Evolutionary conservation across 2,797 vertebrate species (phyloP).

Genomic region (Rousettus madagascariensis): DNA sequence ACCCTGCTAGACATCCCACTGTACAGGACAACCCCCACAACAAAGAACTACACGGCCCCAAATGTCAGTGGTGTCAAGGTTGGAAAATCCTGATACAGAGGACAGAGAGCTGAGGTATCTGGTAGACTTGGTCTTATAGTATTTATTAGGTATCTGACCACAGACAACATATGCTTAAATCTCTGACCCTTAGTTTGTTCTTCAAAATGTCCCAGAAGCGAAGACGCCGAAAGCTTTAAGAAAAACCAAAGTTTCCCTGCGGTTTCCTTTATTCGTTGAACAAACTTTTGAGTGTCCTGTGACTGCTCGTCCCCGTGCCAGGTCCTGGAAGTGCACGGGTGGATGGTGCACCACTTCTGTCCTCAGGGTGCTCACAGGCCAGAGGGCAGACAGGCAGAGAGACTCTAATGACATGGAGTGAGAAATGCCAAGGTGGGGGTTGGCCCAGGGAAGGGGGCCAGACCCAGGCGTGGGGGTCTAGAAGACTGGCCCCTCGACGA

Average conservation of each 20-base stretch:
- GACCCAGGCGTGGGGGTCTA: not conserved
- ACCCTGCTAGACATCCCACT: not conserved
- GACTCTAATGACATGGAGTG: too few relatives aligned
- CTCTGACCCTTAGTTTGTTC: not conserved
- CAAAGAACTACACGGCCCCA: not conserved
- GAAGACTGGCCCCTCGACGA: not conserved
- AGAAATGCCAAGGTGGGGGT: not conserved
- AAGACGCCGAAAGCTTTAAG: not conserved
- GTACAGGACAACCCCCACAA: not conserved
- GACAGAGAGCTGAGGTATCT: not conserved
- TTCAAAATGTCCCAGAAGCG: not conserved
- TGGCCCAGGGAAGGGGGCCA: not conserved
- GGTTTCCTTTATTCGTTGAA: not conserved
- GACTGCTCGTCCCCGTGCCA: not conserved
- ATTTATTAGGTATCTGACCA: not conserved
- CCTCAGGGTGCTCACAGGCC: not conserved
- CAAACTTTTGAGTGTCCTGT: not conserved
- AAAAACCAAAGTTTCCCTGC: not conserved
- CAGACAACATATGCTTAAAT: not conserved
- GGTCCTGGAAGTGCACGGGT: not conserved
- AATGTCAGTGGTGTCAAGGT: not conserved
- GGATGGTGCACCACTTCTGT: not conserved
- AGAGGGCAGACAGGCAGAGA: not conserved
- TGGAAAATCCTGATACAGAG: not conserved
- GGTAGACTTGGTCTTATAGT: not conserved